Evolutionary conservation across 2,113 vertebrate genomes (phyloP).

Genomic region (Pelecanus crispus): DNA sequence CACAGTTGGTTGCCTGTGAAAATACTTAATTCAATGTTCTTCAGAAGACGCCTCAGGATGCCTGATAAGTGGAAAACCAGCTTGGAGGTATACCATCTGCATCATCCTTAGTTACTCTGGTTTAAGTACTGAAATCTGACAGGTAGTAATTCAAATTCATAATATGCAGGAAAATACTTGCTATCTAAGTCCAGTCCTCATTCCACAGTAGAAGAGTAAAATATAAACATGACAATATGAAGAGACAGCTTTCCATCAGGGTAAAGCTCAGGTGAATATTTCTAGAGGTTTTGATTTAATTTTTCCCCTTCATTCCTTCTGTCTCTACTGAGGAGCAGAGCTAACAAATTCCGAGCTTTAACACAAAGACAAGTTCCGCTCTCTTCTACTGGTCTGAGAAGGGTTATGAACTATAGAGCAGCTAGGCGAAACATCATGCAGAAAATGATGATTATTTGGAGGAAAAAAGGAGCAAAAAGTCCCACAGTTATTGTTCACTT

Average conservation of each 20-base stretch:
- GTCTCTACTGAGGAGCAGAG: neutral
- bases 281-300: neutral
- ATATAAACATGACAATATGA: neutral
- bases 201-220: neutral
- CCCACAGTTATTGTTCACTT: neutral
- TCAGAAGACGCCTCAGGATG: neutral
- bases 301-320: neutral
- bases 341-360: neutral
- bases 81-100: fast-evolving
- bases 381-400: neutral
- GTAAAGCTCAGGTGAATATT: neutral
- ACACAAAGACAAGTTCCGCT: neutral
- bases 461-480: neutral
- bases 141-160: neutral
- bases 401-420: neutral
- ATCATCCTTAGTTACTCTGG: neutral
- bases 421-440: neutral
- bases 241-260: neutral
- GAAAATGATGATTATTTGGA: neutral
- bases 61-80: neutral
- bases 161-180: neutral
- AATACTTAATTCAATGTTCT: fast-evolving
- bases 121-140: neutral
- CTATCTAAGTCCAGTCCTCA: neutral
- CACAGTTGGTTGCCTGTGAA: neutral